Evolutionary conservation across 1,140 invertebrate species (phyloP), one percentile per base, ranked within the genome.

Genomic region (Anoplolepis gracilipes): DNA sequence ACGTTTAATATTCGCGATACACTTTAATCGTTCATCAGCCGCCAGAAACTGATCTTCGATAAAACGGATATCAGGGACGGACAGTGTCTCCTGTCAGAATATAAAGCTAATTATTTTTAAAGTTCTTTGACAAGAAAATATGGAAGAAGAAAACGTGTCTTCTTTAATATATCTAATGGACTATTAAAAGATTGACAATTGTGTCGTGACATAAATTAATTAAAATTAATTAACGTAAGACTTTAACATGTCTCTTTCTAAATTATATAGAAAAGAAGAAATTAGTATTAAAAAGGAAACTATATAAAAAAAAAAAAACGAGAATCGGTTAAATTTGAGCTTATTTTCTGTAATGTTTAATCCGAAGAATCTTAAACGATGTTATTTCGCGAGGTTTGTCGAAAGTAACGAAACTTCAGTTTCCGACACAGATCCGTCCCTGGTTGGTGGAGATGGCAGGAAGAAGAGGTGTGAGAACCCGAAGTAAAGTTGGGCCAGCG

Each of bases 1-100:
- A 8, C 78, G 78, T 59, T 82, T 82, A 82, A 82, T 82, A 82
- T 82, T 81, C 84, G 77, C 65, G 65, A 82, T 72, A 82, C 77
- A 28, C 53, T 70, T 53, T 72, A 62, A 81, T 82, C 65, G 84
- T 53, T 59, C 84, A 39, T 85, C 76, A 81, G 25, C 49, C 84
- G 64, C 16, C 49, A 46, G 77, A 59, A 82, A 82, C 65, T 55
- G 67, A 67, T 82, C 53, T 2, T 28, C 65, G 28, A 81, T 81
- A 82, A 59, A 81, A 59, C 53, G 64, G 39, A 30, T 22, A 2
- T 33, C 78, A 82, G 67, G 53, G 28, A 36, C 67, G 78, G 78
- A 82, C 22, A 25, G 33, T 30, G 39, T 13, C 36, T 30, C 11
- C n/a, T n/a, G n/a, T 42, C 25, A 36, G 8, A 70, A 53, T 11